Evolutionary conservation across 2,888 invertebrate species (phyloP), one percentile per base, ranked within the genome.

Genomic region (Eupithecia centaureata): DNA sequence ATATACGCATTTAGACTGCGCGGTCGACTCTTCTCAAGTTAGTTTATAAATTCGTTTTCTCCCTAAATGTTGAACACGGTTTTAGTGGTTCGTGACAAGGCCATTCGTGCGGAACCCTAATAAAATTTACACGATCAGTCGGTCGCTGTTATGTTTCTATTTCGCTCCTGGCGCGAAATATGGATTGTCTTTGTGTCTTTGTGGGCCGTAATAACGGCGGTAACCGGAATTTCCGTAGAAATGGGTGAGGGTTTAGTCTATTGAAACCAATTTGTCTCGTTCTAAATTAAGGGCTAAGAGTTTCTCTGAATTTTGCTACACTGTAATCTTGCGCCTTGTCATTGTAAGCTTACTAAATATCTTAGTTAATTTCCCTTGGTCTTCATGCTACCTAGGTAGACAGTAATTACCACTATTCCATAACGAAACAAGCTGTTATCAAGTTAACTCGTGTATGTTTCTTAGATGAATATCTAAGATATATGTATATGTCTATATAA

Each of bases 71-170:
- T 67, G 61, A 66, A 58, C 57, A 62, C 51, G 67, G 52, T 30
- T 30, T 58, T 35, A 62, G 61, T n/a, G 28, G 47, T 2, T 18
- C 25, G 56, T 61, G 60, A 42, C 65, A 33, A 51, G 52, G 10
- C 32, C 7, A 13, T 42, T 59, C 42, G 56, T 61, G 27, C 56
- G 65, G 60, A 32, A 65, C 68, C 67, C 61, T 71, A 61, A 70
- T 69, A 71, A 71, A 63, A 70, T 68, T 65, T 61, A 63, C 30
- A 25, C 18, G 28, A 35, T 38, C 62, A 56, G 18, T 28, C 38
- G 22, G 47, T 8, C 54, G 18, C 7, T 30, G 56, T 8, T 38
- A 28, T 30, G n/a, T 32, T 63, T 56, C 42, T 56, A 38, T 42
- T 42, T 15, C 5, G 35, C 15, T 42, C 42, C 42, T 35, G 42